Evolutionary conservation across 2,888 invertebrate genomes (phyloP).

Genomic region (Strigamia transsilvanica): DNA sequence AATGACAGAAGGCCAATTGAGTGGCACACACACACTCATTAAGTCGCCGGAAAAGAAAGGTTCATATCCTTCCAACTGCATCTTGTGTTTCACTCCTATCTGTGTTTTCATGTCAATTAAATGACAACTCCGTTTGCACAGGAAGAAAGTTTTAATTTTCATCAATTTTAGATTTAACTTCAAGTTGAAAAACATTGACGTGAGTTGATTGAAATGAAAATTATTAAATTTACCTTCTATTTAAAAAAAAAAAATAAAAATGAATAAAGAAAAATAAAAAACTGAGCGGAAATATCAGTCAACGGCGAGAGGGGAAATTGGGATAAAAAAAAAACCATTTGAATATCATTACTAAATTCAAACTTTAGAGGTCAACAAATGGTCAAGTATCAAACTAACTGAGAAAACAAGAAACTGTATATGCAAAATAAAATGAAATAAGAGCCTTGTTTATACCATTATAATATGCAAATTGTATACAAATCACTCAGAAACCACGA

Average conservation of each 20-base stretch:
- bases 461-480: constrained; percentile 6
- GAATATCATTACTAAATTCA: neutral
- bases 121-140: constrained; percentile 21
- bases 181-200: constrained; percentile 20
- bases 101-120: constrained; percentile 30
- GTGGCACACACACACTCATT: constrained; percentile 30
- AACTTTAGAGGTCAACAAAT: constrained; percentile 21
- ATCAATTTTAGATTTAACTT: neutral
- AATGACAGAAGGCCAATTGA: constrained; percentile 22
- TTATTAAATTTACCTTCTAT: neutral
- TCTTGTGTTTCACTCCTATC: constrained; percentile 26
- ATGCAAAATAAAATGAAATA: constrained; percentile 23
- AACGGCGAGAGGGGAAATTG: neutral
- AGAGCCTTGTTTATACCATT: constrained; percentile 26
- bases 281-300: constrained; percentile 3
- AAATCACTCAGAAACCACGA: neutral
- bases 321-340: neutral
- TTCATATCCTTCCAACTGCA: constrained; percentile 26
- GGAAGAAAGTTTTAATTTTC: constrained; percentile 16
- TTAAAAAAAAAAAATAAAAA: neutral
- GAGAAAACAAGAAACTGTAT: constrained; percentile 11
- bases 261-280: neutral
- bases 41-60: constrained; percentile 26
- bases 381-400: constrained; percentile 6
- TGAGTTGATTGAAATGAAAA: neutral